Evolutionary conservation across 2,888 invertebrate species (phyloP).

Genomic region (Aricia artaxerxes): DNA sequence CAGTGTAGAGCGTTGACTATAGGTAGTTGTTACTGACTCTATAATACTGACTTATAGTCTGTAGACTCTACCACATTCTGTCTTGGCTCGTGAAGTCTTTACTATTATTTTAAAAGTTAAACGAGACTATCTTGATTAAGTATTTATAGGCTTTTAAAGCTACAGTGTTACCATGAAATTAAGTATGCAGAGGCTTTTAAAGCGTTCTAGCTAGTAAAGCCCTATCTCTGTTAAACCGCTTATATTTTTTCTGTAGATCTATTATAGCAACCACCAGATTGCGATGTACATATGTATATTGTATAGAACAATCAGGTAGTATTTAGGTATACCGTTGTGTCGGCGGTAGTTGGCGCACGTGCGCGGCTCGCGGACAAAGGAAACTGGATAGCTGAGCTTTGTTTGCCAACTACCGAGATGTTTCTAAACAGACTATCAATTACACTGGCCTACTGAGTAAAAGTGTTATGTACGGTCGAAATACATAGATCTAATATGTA

Average conservation of each 20-base stretch:
- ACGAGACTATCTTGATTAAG: no score
- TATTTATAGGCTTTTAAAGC: no score
- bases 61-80: no score
- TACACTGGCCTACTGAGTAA: neutral
- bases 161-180: no score
- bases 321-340: slow-evolving; percentile 11
- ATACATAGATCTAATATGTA: neutral
- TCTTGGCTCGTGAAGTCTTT: no score
- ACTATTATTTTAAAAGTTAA: no score
- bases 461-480: neutral
- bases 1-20: no score
- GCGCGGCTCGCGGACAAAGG: slow-evolving; percentile 25
- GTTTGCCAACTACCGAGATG: neutral
- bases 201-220: no score
- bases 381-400: slow-evolving; percentile 22
- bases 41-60: no score
- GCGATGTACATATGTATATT: neutral
- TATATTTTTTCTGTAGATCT: neutral
- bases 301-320: neutral
- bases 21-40: no score
- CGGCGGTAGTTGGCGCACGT: slow-evolving; percentile 14
- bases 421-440: slow-evolving; percentile 8
- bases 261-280: neutral
- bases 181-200: no score
- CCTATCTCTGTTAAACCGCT: no score